These are phyloP conservation scores for Aphidius colemani DNA, from an alignment of 2,888 invertebrate genomes.

Conservation along the genomic window DNA sequence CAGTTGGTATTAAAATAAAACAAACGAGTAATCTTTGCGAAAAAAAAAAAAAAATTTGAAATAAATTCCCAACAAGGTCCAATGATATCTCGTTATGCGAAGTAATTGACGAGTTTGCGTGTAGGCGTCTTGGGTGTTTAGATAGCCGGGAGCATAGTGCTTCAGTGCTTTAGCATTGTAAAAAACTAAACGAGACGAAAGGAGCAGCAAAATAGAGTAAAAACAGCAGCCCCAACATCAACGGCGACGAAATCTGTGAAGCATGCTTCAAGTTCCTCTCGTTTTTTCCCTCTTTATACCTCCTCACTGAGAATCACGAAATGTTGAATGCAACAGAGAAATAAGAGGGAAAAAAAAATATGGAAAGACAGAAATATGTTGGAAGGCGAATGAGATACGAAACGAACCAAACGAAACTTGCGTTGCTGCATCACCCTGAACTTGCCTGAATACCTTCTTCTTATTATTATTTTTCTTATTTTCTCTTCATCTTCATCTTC, in stretches of 20 bases:
- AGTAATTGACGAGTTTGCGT: slow-evolving; percentile 57
- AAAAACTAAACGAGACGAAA: slow-evolving; percentile 36
- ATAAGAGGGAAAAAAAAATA: slow-evolving; percentile 16
- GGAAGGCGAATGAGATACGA: slow-evolving; percentile 26
- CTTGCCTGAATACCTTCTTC: slow-evolving; percentile 51
- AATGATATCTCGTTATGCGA: slow-evolving; percentile 56
- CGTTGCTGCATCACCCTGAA: slow-evolving; percentile 49
- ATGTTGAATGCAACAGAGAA: slow-evolving; percentile 3
- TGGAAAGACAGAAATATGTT: slow-evolving; percentile 14
- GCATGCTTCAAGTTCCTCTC: slow-evolving; percentile 18
- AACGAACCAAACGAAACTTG: slow-evolving; percentile 31
- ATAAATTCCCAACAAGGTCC: slow-evolving; percentile 27
- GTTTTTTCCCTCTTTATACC: neutral
- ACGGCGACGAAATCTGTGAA: slow-evolving; percentile 12
- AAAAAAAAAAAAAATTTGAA: neutral
- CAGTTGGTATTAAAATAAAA: too few relatives aligned
- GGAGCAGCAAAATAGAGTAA: slow-evolving; percentile 19
- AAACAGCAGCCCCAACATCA: slow-evolving; percentile 5
- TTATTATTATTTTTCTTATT: slow-evolving; percentile 25
- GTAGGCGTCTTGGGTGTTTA: slow-evolving; percentile 52
- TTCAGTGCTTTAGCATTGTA: slow-evolving; percentile 26
- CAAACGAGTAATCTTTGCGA: too few relatives aligned
- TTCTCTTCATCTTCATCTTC: slow-evolving; percentile 11
- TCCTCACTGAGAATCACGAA: slow-evolving; percentile 5
- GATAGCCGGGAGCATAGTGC: slow-evolving; percentile 49